phyloP scores from a whole-genome alignment of 2,797 vertebrate species.

The Antennarius maculatus region DNA sequence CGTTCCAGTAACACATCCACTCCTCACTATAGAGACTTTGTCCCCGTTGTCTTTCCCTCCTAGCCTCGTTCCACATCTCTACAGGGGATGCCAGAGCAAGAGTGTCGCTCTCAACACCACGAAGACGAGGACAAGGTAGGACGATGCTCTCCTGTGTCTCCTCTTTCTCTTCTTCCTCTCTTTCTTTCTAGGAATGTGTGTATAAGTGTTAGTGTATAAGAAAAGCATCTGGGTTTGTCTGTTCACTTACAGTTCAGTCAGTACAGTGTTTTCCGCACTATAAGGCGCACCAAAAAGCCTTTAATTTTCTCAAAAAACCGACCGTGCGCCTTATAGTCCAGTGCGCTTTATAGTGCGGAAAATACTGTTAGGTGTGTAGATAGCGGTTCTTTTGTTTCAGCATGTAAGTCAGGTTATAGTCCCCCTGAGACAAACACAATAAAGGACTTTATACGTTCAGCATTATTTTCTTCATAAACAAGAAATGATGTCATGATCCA shows the following conservation, averaged over 20 bases:
- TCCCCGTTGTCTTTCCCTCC: constrained; percentile 4
- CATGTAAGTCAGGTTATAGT: neutral
- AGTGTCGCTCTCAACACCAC: constrained; percentile 48
- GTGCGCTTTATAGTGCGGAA: too few relatives aligned
- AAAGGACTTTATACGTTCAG: neutral
- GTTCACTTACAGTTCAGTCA: constrained; percentile 23
- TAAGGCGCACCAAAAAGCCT: too few relatives aligned
- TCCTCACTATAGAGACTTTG: too few relatives aligned
- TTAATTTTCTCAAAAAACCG: too few relatives aligned
- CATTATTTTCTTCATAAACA: neutral
- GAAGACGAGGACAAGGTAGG: constrained; percentile 74
- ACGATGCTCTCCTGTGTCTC: neutral
- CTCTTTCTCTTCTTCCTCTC: constrained; percentile 5
- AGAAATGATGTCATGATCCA: too few relatives aligned
- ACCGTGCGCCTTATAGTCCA: too few relatives aligned
- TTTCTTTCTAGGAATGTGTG: constrained; percentile 1
- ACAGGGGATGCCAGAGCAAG: constrained; percentile 68
- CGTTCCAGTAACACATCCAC: neutral
- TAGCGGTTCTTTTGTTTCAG: neutral
- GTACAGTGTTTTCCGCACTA: too few relatives aligned
- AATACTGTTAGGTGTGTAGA: constrained; percentile 33
- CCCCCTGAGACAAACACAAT: neutral
- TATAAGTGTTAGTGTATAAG: constrained; percentile 1
- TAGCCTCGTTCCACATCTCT: constrained; percentile 77
- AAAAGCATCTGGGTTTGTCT: constrained; percentile 5